Conservation (phyloP, 1,140 invertebrate species). For the Drosophila ironensis region DNA sequence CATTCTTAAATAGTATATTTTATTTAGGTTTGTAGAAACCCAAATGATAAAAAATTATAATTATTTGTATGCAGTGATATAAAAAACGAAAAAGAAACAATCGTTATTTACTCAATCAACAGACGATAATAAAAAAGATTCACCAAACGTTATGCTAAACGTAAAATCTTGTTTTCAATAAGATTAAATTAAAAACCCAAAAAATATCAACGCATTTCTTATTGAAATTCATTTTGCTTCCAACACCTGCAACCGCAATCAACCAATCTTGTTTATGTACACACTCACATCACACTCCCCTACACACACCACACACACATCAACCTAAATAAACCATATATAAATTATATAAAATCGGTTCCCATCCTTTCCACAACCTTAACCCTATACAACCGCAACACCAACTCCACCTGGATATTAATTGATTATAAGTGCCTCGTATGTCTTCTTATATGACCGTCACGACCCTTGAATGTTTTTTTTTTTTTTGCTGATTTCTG, state of each 20-base stretch:
- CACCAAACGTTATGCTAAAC: constrained; percentile 31
- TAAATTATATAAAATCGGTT: too few relatives aligned
- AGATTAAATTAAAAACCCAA: constrained; percentile 72
- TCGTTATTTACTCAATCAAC: background rate
- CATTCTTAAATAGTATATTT: constrained; percentile 16
- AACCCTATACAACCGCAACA: too few relatives aligned
- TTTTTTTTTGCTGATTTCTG: too few relatives aligned
- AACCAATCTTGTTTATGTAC: too few relatives aligned
- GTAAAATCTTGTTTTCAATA: constrained; percentile 68
- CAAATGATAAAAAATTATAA: constrained; percentile 12
- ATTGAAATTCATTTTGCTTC: constrained; percentile 26
- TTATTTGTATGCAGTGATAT: background rate
- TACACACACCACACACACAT: too few relatives aligned
- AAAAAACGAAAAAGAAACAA: background rate
- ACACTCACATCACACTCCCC: too few relatives aligned
- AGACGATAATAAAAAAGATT: constrained; percentile 31
- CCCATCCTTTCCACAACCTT: too few relatives aligned
- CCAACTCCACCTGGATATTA: too few relatives aligned
- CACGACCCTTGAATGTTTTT: too few relatives aligned
- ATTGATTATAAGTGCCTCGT: too few relatives aligned
- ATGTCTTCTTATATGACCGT: too few relatives aligned
- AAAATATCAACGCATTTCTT: constrained; percentile 75
- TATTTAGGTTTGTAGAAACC: constrained; percentile 2
- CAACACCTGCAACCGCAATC: constrained; percentile 2
- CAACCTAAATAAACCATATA: too few relatives aligned